A percentile compares a stretch with the other conserved stretches of the same genome.
phyloP scores from a whole-genome alignment of 2,888 invertebrate genomes.

The Drosophila greeni region DNA sequence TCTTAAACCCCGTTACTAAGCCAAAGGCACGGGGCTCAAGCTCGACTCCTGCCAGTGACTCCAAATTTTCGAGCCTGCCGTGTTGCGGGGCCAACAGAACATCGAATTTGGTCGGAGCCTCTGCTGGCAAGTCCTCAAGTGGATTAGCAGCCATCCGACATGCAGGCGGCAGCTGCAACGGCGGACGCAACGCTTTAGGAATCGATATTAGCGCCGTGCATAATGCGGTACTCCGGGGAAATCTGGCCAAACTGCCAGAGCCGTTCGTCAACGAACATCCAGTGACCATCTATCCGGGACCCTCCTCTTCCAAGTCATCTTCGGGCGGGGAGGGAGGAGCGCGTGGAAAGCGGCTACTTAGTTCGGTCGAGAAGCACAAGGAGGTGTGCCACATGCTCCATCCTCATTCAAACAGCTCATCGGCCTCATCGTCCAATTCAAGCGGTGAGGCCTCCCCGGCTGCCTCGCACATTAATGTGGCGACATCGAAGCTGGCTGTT shows the following conservation, averaged over 20 bases:
- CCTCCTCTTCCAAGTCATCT: constrained; percentile 54
- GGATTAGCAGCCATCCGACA: constrained; percentile 52
- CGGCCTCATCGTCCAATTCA: constrained; percentile 63
- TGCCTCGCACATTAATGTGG: constrained; percentile 61
- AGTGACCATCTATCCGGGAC: constrained; percentile 84
- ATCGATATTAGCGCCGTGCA: constrained; percentile 79
- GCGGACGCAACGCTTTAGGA: constrained; percentile 77
- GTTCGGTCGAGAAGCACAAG: constrained; percentile 87
- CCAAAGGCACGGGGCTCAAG: constrained; percentile 76
- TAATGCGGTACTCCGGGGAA: constrained; percentile 78
- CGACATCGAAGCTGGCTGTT: constrained; percentile 67
- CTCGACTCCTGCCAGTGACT: constrained; percentile 72
- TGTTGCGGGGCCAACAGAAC: constrained; percentile 75
- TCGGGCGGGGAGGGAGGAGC: constrained; percentile 42
- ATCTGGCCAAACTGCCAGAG: constrained; percentile 78
- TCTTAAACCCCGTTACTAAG: constrained; percentile 50
- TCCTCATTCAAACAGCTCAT: constrained; percentile 69
- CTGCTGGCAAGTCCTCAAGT: constrained; percentile 50
- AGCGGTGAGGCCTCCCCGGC: constrained; percentile 66
- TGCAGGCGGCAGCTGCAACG: constrained; percentile 76
- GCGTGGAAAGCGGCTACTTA: constrained; percentile 72
- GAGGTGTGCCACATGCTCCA: constrained; percentile 84
- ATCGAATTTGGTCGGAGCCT: constrained; percentile 48
- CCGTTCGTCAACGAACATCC: constrained; percentile 82
- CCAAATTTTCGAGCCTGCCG: constrained; percentile 79